Evolutionary conservation across 2,888 invertebrate genomes (phyloP).

Genomic region (Chrysodeixis includens): DNA sequence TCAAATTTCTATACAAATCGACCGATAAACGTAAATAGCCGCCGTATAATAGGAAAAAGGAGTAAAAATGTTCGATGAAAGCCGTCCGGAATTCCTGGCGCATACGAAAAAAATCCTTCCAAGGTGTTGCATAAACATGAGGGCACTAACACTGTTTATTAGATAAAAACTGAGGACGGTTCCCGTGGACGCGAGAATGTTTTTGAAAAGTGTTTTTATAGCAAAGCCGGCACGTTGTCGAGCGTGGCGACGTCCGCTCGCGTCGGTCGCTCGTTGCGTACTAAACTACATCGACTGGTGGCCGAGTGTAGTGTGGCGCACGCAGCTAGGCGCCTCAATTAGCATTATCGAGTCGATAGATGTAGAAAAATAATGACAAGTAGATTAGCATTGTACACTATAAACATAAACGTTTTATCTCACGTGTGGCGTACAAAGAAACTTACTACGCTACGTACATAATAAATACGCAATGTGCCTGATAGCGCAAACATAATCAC

Average conservation of each 20-base stretch:
- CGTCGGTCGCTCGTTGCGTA: slow-evolving; percentile 76
- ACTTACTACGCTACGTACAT: slow-evolving; percentile 7
- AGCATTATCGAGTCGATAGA: slow-evolving; percentile 77
- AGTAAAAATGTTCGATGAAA: slow-evolving; percentile 57
- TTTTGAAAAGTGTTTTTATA: slow-evolving; percentile 66
- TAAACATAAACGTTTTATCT: slow-evolving; percentile 34
- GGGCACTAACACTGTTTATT: slow-evolving; percentile 67
- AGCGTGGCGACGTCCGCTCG: slow-evolving; percentile 68
- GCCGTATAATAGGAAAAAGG: slow-evolving; percentile 41
- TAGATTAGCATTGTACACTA: slow-evolving; percentile 50
- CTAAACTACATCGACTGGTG: slow-evolving; percentile 77
- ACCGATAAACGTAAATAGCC: slow-evolving; percentile 59
- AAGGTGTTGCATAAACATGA: slow-evolving; percentile 56
- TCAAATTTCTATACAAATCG: slow-evolving; percentile 51
- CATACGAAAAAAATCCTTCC: slow-evolving; percentile 57
- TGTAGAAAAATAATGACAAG: slow-evolving; percentile 60
- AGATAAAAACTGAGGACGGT: slow-evolving; percentile 77
- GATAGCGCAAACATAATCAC: background rate
- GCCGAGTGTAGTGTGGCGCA: slow-evolving; percentile 80
- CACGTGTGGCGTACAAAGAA: slow-evolving; percentile 23
- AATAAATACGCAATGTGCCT: slow-evolving; percentile 11
- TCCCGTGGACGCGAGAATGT: slow-evolving; percentile 74
- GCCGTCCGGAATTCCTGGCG: slow-evolving; percentile 49
- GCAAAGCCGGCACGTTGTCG: slow-evolving; percentile 68
- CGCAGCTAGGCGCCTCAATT: slow-evolving; percentile 73